phyloP scores from a whole-genome alignment of 2,797 vertebrate genomes.

The Cyclopterus lumpus region DNA sequence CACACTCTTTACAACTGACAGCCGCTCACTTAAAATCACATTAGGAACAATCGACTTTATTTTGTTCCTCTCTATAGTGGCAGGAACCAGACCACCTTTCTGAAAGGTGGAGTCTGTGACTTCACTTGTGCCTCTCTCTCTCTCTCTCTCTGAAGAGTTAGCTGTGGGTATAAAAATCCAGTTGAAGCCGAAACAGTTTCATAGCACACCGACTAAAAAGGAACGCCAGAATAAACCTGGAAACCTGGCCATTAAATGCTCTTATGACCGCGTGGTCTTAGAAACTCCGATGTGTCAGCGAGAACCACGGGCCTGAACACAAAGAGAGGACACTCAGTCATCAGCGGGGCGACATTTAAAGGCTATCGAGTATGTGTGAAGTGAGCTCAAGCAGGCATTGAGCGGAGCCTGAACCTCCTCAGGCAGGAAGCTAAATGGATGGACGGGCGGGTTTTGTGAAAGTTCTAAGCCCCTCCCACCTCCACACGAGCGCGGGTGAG shows the following conservation, averaged over 20 bases:
- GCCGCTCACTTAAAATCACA: not conserved
- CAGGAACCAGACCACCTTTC: not conserved
- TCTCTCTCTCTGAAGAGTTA: not conserved
- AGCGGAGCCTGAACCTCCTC: not conserved
- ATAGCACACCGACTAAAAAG: constrained; percentile 15
- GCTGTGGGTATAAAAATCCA: not conserved
- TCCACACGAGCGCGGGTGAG: too few relatives aligned
- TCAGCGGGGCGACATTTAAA: not conserved
- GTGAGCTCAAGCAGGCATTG: not conserved
- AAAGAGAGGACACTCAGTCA: not conserved
- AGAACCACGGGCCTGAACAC: not conserved
- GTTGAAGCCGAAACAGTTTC: constrained; percentile 19
- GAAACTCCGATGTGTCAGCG: not conserved
- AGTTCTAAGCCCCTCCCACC: not conserved
- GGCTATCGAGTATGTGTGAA: not conserved
- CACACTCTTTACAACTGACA: not conserved
- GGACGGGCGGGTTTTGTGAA: not conserved
- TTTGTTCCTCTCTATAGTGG: not conserved
- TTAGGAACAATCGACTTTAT: not conserved
- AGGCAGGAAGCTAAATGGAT: not conserved
- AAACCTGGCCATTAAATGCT: constrained; percentile 25
- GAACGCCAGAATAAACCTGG: constrained; percentile 26
- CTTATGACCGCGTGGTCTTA: not conserved
- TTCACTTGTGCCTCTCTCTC: constrained; percentile 5
- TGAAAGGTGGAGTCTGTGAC: constrained; percentile 1